Base-by-base conservation (phyloP, 2,888 invertebrate species). In the Andrena fulva region DNA sequence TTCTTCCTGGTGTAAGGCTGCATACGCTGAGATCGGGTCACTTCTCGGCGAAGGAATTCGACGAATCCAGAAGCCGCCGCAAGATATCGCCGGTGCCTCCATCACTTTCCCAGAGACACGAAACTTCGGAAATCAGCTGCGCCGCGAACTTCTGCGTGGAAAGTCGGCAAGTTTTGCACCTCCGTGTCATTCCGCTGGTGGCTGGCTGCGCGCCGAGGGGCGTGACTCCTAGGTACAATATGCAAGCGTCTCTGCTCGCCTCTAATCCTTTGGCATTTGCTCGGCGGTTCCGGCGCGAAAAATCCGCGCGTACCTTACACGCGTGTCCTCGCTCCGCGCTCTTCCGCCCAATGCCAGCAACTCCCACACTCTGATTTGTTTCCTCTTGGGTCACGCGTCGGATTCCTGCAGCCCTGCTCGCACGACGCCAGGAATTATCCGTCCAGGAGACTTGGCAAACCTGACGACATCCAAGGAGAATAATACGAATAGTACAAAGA, bases 361-460 rank as follows among this genome's bases (percentile, higher is more conserved):
- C 92, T 92, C 92, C 91, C 91, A 92, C 91, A 91, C 89, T 90
- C 86, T 77, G 89, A 88, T 89, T 88, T 82, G 78, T 82, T 82
- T 73, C 59, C 77, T 2, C 77, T 73, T 66, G 76, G 82, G 66
- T 82, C 82, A 62, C 76, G 72, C 60, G 63, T 35, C 10, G 24
- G 64, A 56, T 62, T 71, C 69, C 29, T 42, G 48, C 31, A 20
- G 16, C 27, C n/a, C 7, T n/a, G 52, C 16, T n/a, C 12, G 27
- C 59, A 1, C 2, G 54, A 59, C 50, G 29, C 29, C 20, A 27
- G 33, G 68, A 33, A 50, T 35, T 56, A 8, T 4, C 10, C 27
- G 27, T 52, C 3, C 20, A 0, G 2, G 16, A 6, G 12, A 42
- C 20, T 27, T 27, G 4, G 12, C 24, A 12, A 42, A 0, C 4